A percentile compares a stretch with the other conserved stretches of the same genome.
phyloP scores from a whole-genome alignment of 2,113 vertebrate genomes.

The Antidorcas marsupialis region DNA sequence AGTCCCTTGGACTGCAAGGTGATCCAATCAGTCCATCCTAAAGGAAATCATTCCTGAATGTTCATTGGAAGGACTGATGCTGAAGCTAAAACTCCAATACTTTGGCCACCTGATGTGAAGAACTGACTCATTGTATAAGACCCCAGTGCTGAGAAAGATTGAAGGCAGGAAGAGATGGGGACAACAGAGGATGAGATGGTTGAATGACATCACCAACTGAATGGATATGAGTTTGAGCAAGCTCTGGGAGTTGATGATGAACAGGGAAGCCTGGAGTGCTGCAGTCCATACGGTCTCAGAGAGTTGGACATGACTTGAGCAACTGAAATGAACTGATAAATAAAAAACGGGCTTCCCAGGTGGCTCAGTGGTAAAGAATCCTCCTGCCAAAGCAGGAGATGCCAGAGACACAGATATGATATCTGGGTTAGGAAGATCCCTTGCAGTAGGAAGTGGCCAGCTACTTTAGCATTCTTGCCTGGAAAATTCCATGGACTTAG shows the following conservation, averaged over 20 bases:
- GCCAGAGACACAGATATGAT: neutral
- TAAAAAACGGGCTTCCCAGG: neutral
- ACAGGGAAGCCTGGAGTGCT: neutral
- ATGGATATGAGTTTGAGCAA: neutral
- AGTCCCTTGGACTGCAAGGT: neutral
- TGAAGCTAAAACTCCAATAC: neutral
- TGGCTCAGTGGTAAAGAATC: neutral
- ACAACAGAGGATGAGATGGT: neutral
- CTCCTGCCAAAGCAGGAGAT: neutral
- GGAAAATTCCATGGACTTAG: neutral
- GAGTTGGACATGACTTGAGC: neutral
- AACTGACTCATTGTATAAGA: neutral
- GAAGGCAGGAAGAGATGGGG: neutral
- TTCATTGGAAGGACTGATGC: neutral
- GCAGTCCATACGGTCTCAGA: neutral
- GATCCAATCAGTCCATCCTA: neutral
- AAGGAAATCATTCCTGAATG: neutral
- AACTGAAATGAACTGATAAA: neutral
- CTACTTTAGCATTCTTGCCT: neutral
- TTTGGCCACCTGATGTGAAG: neutral
- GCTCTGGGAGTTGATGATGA: neutral
- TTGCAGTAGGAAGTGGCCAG: neutral
- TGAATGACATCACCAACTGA: neutral
- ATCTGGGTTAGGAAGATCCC: neutral
- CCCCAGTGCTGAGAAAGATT: neutral